Percentiles rank a stretch among this genome's conserved stretches.
phyloP scores from a whole-genome alignment of 2,797 vertebrate genomes.

The Dermochelys coriacea region DNA sequence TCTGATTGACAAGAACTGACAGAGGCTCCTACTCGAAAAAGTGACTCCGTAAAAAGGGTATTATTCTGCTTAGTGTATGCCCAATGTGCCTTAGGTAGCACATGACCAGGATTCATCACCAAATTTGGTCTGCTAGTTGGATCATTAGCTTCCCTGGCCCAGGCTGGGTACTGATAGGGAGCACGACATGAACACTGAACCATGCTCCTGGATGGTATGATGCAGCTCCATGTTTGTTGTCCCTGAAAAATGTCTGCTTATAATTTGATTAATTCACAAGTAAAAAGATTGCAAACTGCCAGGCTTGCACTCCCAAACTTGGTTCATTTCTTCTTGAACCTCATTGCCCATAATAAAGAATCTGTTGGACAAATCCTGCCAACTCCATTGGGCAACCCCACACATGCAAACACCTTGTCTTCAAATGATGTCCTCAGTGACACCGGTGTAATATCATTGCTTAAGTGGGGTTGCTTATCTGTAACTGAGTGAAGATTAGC shows the following conservation, averaged over 20 bases:
- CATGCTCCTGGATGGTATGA: background rate
- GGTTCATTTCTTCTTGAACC: background rate
- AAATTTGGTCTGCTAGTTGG: no score
- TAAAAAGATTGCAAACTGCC: background rate
- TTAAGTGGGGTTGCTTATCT: background rate
- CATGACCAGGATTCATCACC: no score
- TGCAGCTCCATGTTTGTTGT: background rate
- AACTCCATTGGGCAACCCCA: background rate
- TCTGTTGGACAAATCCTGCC: background rate
- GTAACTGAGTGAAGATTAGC: background rate
- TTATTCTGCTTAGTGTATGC: no score
- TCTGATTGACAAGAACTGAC: background rate
- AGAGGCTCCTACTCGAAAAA: background rate
- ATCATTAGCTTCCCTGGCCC: no score
- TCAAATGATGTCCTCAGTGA: background rate
- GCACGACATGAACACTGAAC: no score
- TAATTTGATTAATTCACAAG: background rate
- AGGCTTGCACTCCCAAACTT: background rate
- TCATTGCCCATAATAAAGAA: background rate
- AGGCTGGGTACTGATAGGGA: no score
- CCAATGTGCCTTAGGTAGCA: no score
- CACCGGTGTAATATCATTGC: background rate
- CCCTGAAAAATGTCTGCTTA: background rate
- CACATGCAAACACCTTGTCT: no score
- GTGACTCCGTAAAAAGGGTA: background rate